Conservation (phyloP, 2,113 vertebrate genomes). For the Chitala chitala region DNA sequence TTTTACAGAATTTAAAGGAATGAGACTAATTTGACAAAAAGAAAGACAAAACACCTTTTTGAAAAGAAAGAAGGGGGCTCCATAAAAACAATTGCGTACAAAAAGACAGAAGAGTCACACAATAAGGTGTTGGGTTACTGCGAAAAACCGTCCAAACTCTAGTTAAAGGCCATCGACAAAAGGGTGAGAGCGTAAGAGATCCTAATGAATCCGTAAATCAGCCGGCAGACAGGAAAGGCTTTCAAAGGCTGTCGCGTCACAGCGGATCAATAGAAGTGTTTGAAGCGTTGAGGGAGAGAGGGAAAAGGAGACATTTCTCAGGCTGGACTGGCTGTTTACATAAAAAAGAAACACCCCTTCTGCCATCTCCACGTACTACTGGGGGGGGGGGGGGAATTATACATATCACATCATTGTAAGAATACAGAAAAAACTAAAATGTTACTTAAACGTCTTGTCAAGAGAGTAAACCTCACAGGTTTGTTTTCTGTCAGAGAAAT, state of each 20-base stretch:
- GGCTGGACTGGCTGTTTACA: neutral
- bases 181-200: slow-evolving; percentile 38
- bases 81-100: neutral
- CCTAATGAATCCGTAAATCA: slow-evolving; percentile 65
- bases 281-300: too few species aligned
- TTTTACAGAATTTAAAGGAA: too few species aligned
- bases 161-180: neutral
- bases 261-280: slow-evolving; percentile 58
- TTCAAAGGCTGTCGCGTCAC: slow-evolving; percentile 57
- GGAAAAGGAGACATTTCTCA: slow-evolving; percentile 12
- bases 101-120: neutral
- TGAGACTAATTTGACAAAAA: too few species aligned
- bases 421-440: slow-evolving; percentile 5
- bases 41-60: too few species aligned
- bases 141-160: neutral
- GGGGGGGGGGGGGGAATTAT: neutral
- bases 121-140: neutral
- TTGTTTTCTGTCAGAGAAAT: slow-evolving; percentile 61
- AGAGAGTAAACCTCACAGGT: too few species aligned
- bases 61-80: neutral
- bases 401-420: slow-evolving; percentile 4
- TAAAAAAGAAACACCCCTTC: slow-evolving; percentile 4
- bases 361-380: slow-evolving; percentile 1
- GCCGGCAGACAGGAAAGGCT: slow-evolving; percentile 52
- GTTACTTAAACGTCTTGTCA: slow-evolving; percentile 66